Evolutionary conservation across 2,888 invertebrate species (phyloP), one percentile per base, ranked within the genome.

Genomic region (Carcina quercana): DNA sequence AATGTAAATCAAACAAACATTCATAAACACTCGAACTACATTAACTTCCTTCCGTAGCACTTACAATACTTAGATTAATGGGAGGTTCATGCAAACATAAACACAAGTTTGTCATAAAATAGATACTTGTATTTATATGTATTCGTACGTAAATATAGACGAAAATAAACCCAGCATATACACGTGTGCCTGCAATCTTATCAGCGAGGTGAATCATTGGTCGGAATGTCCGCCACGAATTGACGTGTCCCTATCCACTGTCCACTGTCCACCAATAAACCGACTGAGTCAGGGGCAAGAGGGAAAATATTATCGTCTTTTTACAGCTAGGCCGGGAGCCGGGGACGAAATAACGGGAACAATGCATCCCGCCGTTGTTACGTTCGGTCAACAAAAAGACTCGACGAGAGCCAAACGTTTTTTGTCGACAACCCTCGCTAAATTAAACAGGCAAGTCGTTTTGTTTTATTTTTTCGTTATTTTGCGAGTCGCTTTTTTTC

Each of bases 361-460:
- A 80, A 79, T 78, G 76, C 78, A 78, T 80, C 75, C 74, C 73
- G 53, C 52, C 57, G 63, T 63, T 66, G 74, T 73, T 68, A 69
- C 66, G 69, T 71, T 62, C 57, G 67, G 65, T 61, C 69, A 69
- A 72, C 74, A 78, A 79, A 80, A 79, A 74, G 62, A 59, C 60
- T 62, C 61, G 66, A 61, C 69, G 53, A 60, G 61, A 61, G 58
- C 67, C 34, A 59, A 62, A 59, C 66, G 65, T 68, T 80, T 79
- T 78, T 80, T 79, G 76, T 68, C 62, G 60, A 69, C 71, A 66
- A 57, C 67, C 69, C 67, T 64, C 68, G 76, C 76, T 73, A 82
- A 82, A 80, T 82, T 79, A 79, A 79, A 80, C 76, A 74, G 66
- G 67, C 68, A 61, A 67, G 72, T 67, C 64, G 68, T 73, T 75